Percentiles rank a stretch among this genome's conserved stretches.
Evolutionary conservation across 2,888 invertebrate species (phyloP).

Genomic region (Ophioninae sp.): DNA sequence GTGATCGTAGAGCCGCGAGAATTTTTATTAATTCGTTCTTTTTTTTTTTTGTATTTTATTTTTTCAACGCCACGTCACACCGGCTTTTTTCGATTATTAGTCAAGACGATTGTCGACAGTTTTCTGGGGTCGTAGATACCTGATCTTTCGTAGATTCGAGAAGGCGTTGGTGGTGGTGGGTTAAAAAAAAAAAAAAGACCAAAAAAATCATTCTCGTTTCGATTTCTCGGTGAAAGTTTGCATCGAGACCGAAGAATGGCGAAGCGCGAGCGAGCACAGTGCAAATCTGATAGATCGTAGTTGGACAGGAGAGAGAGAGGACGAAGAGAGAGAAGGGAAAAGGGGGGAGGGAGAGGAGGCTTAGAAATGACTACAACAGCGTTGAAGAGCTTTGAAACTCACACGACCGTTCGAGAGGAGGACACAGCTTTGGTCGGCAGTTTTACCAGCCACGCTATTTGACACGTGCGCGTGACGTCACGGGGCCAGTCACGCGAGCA

Average conservation of each 20-base stretch:
- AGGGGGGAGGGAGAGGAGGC: not conserved
- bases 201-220: conserved; percentile 42
- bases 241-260: not conserved
- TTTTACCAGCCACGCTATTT: conserved; percentile 76
- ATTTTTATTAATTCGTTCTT: not conserved
- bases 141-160: conserved; percentile 7
- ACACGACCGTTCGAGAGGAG: conserved; percentile 47
- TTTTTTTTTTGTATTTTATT: not conserved
- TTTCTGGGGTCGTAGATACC: conserved; percentile 20
- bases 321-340: not conserved
- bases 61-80: not conserved
- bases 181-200: conserved; percentile 24
- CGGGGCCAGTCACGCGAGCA: conserved; percentile 79
- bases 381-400: conserved; percentile 61
- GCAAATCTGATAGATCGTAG: not conserved
- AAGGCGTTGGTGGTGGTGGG: conserved; percentile 23
- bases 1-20: too few relatives aligned
- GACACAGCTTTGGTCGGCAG: conserved; percentile 52
- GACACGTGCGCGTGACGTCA: conserved; percentile 81
- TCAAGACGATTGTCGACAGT: conserved; percentile 1
- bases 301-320: not conserved
- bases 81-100: not conserved
- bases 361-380: conserved; percentile 42
- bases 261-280: conserved; percentile 2
- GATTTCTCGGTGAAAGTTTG: conserved; percentile 73